Conservation (phyloP, 2,797 vertebrate species). For the Lepus oiostolus region DNA sequence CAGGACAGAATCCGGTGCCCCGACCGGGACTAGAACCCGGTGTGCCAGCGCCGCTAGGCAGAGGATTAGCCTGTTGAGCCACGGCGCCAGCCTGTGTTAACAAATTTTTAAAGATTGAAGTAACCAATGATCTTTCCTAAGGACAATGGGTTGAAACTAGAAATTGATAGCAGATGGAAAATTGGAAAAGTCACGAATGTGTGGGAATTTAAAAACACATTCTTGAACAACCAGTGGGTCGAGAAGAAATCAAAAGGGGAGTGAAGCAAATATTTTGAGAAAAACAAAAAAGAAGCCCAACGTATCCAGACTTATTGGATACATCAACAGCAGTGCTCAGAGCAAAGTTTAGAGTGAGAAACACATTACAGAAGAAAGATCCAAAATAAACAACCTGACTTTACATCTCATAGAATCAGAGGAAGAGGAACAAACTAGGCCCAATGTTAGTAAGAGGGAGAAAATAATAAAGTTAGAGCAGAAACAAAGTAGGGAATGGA, state of each 20-base stretch:
- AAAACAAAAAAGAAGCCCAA: constrained; percentile 19
- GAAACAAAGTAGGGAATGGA: not conserved
- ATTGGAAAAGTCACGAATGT: constrained; percentile 8
- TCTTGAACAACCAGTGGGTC: not conserved
- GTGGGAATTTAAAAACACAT: not conserved
- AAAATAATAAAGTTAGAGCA: constrained; percentile 49
- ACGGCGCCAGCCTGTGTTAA: too few relatives aligned
- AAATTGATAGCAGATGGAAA: constrained; percentile 43
- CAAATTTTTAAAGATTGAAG: not conserved
- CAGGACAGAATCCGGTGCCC: too few relatives aligned
- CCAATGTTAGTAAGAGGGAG: not conserved
- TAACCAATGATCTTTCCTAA: not conserved
- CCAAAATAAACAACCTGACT: constrained; percentile 30
- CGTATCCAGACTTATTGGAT: not conserved
- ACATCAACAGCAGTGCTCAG: not conserved
- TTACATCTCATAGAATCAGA: not conserved
- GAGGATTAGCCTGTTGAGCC: too few relatives aligned
- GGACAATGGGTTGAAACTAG: not conserved
- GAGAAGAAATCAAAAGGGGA: constrained; percentile 58
- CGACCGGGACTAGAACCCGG: too few relatives aligned
- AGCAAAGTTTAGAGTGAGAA: not conserved
- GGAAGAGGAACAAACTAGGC: not conserved
- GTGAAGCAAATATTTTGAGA: constrained; percentile 40
- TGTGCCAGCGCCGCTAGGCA: too few relatives aligned
- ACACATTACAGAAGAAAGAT: constrained; percentile 6